A percentile compares a stretch with the other conserved stretches of the same genome.
These are phyloP conservation scores for Sinocyclocheilus anshuiensis DNA, from an alignment of 2,113 vertebrate genomes.

Conservation along the genomic window DNA sequence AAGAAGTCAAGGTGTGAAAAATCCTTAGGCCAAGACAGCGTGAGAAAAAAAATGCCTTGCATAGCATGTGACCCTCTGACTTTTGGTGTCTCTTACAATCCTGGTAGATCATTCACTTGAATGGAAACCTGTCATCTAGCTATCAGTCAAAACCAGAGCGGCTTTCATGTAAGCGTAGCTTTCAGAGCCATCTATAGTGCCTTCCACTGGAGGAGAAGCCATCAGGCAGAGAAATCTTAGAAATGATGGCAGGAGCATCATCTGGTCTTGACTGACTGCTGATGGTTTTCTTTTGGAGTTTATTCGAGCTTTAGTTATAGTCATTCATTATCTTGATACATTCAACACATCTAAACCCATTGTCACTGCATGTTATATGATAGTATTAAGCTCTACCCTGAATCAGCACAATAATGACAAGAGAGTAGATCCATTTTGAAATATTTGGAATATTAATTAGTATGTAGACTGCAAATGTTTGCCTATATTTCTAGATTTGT, in stretches of 20 bases:
- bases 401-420: constrained; percentile 46
- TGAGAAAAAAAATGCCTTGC: constrained; percentile 27
- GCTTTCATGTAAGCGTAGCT: constrained; percentile 62
- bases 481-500: constrained; percentile 54
- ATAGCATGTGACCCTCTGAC: constrained; percentile 49
- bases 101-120: constrained; percentile 48
- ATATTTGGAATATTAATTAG: constrained; percentile 43
- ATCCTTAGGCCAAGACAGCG: constrained; percentile 29
- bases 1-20: constrained; percentile 50
- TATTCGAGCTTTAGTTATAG: constrained; percentile 48
- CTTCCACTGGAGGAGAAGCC: constrained; percentile 77
- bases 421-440: constrained; percentile 34
- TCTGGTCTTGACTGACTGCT: constrained; percentile 69
- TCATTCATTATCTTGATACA: constrained; percentile 42
- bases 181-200: constrained; percentile 75
- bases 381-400: constrained; percentile 46
- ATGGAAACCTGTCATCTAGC: constrained; percentile 58
- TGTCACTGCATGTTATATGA: constrained; percentile 54
- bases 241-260: constrained; percentile 58
- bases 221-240: constrained; percentile 71
- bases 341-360: constrained; percentile 41
- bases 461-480: constrained; percentile 45
- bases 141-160: constrained; percentile 70
- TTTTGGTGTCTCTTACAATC: constrained; percentile 36
- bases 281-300: constrained; percentile 51